These are phyloP conservation scores for Bolinopsis microptera DNA, from an alignment of 37 sponge, comb jelly and placozoan genomes.

Conservation along the genomic window DNA sequence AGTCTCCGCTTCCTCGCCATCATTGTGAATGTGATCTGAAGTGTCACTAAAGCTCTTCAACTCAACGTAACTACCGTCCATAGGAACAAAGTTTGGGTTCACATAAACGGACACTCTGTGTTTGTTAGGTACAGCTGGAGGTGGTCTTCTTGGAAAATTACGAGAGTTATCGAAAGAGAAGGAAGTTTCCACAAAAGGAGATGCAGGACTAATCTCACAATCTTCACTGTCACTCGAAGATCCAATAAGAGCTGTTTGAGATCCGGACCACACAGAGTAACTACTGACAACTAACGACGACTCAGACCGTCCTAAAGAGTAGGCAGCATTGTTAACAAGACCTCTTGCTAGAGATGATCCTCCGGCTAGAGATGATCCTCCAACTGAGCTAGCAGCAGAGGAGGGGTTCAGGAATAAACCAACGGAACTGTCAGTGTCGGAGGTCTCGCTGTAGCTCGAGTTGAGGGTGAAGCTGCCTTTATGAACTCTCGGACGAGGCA, in stretches of 20 bases:
- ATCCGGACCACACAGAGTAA: not conserved
- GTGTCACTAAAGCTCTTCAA: not conserved
- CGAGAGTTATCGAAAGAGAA: too few species aligned
- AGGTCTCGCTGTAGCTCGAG: not conserved
- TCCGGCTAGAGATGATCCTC: too few species aligned
- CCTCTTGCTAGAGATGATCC: too few species aligned
- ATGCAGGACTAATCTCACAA: not conserved
- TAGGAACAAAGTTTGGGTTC: not conserved
- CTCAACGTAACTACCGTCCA: not conserved
- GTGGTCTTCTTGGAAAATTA: too few species aligned
- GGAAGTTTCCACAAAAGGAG: too few species aligned
- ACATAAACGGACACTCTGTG: not conserved
- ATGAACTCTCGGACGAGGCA: too few species aligned
- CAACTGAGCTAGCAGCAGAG: not conserved
- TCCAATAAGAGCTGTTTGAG: not conserved
- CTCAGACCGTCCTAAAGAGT: too few species aligned
- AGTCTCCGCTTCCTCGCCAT: too few species aligned
- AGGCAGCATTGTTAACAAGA: too few species aligned
- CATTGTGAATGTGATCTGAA: too few species aligned
- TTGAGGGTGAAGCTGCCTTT: not conserved
- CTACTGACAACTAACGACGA: not conserved
- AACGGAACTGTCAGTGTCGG: not conserved
- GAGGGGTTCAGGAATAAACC: not conserved
- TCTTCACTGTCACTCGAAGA: not conserved
- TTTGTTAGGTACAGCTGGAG: too few species aligned